These are phyloP conservation scores for Meda fulgida DNA, from an alignment of 2,797 vertebrate species.

Conservation along the genomic window DNA sequence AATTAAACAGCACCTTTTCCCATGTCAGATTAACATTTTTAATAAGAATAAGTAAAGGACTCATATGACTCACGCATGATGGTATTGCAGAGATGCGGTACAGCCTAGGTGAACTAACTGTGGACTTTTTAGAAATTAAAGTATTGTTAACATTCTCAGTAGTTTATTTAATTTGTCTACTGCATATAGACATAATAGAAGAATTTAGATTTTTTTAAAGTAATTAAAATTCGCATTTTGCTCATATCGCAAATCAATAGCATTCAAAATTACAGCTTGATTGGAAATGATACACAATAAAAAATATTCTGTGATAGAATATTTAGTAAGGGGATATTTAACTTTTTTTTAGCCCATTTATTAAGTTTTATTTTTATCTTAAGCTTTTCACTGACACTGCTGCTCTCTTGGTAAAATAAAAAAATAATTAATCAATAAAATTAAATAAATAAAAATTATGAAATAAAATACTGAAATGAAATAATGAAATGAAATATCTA, in stretches of 20 bases:
- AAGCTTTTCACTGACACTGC: background rate
- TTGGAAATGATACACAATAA: background rate
- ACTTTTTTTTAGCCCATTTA: background rate
- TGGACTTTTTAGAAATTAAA: background rate
- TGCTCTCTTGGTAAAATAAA: background rate
- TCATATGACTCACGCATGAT: background rate
- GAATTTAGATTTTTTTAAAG: too few species aligned
- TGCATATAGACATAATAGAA: background rate
- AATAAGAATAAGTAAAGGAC: background rate
- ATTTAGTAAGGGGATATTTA: background rate
- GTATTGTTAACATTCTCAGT: background rate
- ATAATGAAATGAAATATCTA: too few species aligned
- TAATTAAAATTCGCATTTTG: too few species aligned
- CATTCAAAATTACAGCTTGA: too few species aligned
- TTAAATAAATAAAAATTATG: too few species aligned
- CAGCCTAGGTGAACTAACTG: background rate
- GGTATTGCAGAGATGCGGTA: background rate
- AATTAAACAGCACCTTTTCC: slow-evolving; percentile 17
- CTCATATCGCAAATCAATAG: too few species aligned
- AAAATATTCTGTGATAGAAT: background rate
- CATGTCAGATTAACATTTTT: background rate
- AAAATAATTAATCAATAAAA: too few species aligned
- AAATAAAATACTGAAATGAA: too few species aligned
- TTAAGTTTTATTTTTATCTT: background rate
- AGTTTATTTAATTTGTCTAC: background rate